Base-by-base conservation (phyloP, 2,797 vertebrate genomes). In the Carduelis carduelis region DNA sequence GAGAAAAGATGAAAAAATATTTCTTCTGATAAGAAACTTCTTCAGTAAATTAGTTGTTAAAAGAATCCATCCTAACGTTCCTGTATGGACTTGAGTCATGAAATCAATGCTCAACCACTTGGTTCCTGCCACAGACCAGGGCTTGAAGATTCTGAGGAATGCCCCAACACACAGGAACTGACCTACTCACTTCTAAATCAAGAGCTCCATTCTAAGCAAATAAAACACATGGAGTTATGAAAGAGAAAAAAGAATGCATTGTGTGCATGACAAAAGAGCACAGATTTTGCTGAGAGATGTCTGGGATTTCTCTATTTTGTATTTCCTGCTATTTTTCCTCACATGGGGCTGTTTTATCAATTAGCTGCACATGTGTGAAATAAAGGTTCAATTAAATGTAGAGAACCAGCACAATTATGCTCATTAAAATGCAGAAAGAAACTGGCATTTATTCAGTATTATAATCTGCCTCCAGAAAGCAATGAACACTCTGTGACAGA, bases 261-360 rank as follows among this genome's bases (percentile, higher is more conserved):
- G 72, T 72, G 13, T 12, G 12, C 20, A 66, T 17, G 27, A 83
- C 56, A 83, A 83, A 90, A 86, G 52, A 84, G 28, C 52, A 75
- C 18, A 75, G 46, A 57, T 39, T 86, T 90, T 72, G 17, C 15
- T 16, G 34, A 49, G 43, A 78, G 53, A 50, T 81, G 43, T n/a
- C 50, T 88, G 74, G 26, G 34, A 85, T 85, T 84, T 80, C 72
- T 93, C 43, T 50, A 22, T 30, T 85, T 70, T 50, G 3, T 71
- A 32, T 83, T 96, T 96, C 83, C 89, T 89, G 66, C n/a, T 16
- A 20, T 92, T 85, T 74, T 94, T 92, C 34, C 41, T 83, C 72
- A 87, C 27, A 41, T 41, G 61, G 43, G 70, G 13, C 41, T 95
- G 39, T 87, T 92, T 75, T 71, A 89, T 86, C 82, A 83, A 88